These are phyloP conservation scores for Halictus rubicundus DNA, from an alignment of 1,140 invertebrate species.

Conservation along the genomic window DNA sequence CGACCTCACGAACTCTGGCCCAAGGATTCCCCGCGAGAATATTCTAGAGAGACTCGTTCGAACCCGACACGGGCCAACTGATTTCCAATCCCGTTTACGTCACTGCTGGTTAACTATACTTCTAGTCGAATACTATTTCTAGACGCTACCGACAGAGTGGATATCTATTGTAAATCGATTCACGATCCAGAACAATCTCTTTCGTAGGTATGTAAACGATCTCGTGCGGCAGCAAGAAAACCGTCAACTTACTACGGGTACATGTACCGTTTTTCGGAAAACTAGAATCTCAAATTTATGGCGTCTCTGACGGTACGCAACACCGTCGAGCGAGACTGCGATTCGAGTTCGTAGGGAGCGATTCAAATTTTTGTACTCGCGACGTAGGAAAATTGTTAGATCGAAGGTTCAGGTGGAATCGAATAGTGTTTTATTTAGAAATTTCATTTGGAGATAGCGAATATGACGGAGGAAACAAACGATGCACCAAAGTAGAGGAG, in stretches of 20 bases:
- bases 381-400: too few species aligned
- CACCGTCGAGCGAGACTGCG: background rate
- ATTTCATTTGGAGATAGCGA: background rate
- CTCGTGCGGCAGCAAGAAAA: too few species aligned
- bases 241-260: constrained; percentile 13
- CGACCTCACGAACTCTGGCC: constrained; percentile 2
- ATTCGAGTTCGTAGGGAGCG: too few species aligned
- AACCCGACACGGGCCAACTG: background rate
- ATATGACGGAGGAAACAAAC: too few species aligned
- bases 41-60: background rate
- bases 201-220: background rate
- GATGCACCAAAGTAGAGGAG: too few species aligned
- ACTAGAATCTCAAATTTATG: background rate
- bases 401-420: too few species aligned
- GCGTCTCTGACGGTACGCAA: constrained; percentile 17
- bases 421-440: background rate
- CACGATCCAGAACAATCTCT: background rate
- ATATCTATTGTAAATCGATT: too few species aligned
- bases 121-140: background rate
- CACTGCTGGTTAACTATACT: background rate
- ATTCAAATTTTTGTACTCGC: too few species aligned
- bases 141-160: background rate
- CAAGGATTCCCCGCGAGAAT: background rate
- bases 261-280: background rate
- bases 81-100: background rate